A percentile compares a stretch with the other conserved stretches of the same genome.
phyloP scores from a whole-genome alignment of 2,888 invertebrate genomes.

The Drosophila barbarae region DNA sequence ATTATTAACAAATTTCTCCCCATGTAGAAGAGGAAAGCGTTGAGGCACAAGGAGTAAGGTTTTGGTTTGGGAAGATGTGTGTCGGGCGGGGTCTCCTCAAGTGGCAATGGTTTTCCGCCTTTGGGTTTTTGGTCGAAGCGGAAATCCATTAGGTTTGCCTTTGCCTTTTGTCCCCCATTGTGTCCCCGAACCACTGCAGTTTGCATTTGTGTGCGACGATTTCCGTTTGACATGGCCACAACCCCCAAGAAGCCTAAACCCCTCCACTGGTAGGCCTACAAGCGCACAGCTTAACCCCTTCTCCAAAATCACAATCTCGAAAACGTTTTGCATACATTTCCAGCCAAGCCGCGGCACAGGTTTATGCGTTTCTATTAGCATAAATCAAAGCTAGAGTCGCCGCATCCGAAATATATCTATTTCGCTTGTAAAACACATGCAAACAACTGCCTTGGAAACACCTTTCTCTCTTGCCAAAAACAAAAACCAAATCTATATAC shows the following conservation, averaged over 20 bases:
- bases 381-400: conserved; percentile 59
- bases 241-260: neutral
- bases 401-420: conserved; percentile 26
- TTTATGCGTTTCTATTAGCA: conserved; percentile 68
- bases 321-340: conserved; percentile 64
- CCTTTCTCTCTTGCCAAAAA: conserved; percentile 57
- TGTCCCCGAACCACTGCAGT: conserved; percentile 49
- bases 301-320: conserved; percentile 42
- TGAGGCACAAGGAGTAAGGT: neutral
- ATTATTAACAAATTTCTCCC: neutral
- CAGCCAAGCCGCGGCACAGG: conserved; percentile 10
- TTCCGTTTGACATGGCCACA: conserved; percentile 66
- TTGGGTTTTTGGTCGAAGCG: conserved; percentile 56
- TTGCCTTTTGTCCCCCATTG: conserved; percentile 27
- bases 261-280: neutral
- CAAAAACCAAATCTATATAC: conserved; percentile 7
- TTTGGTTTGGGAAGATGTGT: conserved; percentile 2
- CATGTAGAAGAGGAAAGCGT: neutral
- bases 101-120: conserved; percentile 64
- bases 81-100: conserved; percentile 46
- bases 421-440: conserved; percentile 59
- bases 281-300: neutral
- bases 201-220: conserved; percentile 61
- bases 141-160: conserved; percentile 69
- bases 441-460: conserved; percentile 60